Conservation (phyloP, 1,140 invertebrate species). For the Cylas formicarius region DNA sequence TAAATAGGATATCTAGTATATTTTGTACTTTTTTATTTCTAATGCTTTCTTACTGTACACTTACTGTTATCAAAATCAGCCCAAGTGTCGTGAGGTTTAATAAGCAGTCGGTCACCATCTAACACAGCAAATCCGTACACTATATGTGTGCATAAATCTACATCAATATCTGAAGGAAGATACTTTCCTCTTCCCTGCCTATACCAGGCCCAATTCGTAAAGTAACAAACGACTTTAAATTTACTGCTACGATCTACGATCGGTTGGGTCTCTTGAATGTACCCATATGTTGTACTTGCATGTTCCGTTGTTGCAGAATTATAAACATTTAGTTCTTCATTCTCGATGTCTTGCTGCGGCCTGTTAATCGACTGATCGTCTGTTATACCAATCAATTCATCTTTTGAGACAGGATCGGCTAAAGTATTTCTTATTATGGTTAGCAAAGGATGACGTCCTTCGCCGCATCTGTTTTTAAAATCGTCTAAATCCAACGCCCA, state of each 20-base stretch:
- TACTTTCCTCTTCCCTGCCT: constrained; percentile 55
- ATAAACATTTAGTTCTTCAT: constrained; percentile 5
- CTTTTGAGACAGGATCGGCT: constrained; percentile 43
- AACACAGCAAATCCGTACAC: constrained; percentile 67
- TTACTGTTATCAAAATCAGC: constrained; percentile 59
- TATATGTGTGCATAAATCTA: constrained; percentile 63
- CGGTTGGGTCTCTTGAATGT: constrained; percentile 14
- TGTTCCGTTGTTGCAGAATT: constrained; percentile 6
- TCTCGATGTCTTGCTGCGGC: no score
- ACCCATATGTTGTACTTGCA: not conserved
- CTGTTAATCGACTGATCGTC: no score
- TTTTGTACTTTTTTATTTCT: no score
- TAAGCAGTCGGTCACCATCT: constrained; percentile 50
- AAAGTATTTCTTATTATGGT: constrained; percentile 62
- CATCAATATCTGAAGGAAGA: constrained; percentile 58
- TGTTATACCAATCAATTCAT: not conserved
- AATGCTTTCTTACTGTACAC: constrained; percentile 20
- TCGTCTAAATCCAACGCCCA: constrained; percentile 88
- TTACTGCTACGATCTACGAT: constrained; percentile 36
- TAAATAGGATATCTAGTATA: no score
- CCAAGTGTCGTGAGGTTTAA: constrained; percentile 62
- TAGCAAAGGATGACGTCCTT: constrained; percentile 68
- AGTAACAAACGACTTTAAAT: constrained; percentile 61
- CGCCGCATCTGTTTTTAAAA: constrained; percentile 65
- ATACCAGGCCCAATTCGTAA: constrained; percentile 66